Percentiles rank a stretch among this genome's conserved stretches.
These are phyloP conservation scores for Morphnarchus princeps DNA, from an alignment of 2,113 vertebrate species.

Conservation along the genomic window DNA sequence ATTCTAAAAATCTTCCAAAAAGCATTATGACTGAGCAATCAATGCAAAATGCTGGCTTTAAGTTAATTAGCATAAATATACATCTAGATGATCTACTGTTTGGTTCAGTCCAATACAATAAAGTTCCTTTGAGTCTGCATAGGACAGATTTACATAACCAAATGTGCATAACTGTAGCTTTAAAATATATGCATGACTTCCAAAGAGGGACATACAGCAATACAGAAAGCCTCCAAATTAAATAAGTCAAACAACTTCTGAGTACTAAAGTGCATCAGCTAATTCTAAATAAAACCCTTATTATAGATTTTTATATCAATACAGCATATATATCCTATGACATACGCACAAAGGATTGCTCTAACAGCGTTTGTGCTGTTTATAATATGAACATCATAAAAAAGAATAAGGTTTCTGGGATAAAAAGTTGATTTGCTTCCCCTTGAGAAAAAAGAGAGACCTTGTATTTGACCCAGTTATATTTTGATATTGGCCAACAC, in stretches of 20 bases:
- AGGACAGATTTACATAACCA: slow-evolving; percentile 76
- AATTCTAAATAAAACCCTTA: slow-evolving; percentile 79
- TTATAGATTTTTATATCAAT: slow-evolving; percentile 73
- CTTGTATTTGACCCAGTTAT: slow-evolving; percentile 64
- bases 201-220: slow-evolving; percentile 61
- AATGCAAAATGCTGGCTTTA: slow-evolving; percentile 68
- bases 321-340: slow-evolving; percentile 69
- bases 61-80: slow-evolving; percentile 75
- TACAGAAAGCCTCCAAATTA: slow-evolving; percentile 72
- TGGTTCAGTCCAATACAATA: slow-evolving; percentile 60
- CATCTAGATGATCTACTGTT: slow-evolving; percentile 65
- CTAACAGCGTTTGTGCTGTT: slow-evolving; percentile 73
- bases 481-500: slow-evolving; percentile 65
- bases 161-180: slow-evolving; percentile 71
- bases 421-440: slow-evolving; percentile 79
- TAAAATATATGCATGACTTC: slow-evolving; percentile 74
- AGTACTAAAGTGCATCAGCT: slow-evolving; percentile 73
- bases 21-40: slow-evolving; percentile 52
- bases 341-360: slow-evolving; percentile 69
- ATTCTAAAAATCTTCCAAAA: slow-evolving; percentile 67
- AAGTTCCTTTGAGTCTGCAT: slow-evolving; percentile 71
- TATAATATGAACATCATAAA: slow-evolving; percentile 78
- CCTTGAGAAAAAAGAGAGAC: slow-evolving; percentile 35
- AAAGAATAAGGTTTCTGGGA: slow-evolving; percentile 77
- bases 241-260: slow-evolving; percentile 77